Conservation (phyloP, 2,797 vertebrate genomes). For the Decapterus maruadsi region DNA sequence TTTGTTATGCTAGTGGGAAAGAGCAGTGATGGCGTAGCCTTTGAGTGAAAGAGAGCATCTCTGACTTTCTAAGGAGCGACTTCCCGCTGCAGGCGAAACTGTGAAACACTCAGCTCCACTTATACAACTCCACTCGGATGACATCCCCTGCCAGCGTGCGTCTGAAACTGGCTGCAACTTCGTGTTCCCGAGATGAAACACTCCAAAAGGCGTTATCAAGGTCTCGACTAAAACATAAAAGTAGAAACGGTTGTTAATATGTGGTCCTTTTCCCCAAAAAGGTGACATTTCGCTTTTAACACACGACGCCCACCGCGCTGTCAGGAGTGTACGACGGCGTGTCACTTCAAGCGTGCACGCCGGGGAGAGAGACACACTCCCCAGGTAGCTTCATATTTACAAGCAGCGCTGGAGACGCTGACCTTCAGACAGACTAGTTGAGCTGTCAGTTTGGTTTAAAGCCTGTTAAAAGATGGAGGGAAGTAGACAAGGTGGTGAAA, state of each 20-base stretch:
- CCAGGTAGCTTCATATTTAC: constrained; percentile 53
- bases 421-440: constrained; percentile 62
- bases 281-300: constrained; percentile 36
- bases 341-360: constrained; percentile 13
- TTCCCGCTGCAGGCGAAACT: constrained; percentile 9
- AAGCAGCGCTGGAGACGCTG: constrained; percentile 48
- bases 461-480: constrained; percentile 26
- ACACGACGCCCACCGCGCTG: background rate
- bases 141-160: constrained; percentile 1
- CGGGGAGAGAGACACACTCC: constrained; percentile 26
- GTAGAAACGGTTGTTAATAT: background rate
- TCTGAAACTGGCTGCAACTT: constrained; percentile 27
- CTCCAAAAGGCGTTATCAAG: constrained; percentile 27
- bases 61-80: constrained; percentile 6
- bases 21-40: background rate
- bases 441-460: constrained; percentile 62
- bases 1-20: constrained; percentile 3
- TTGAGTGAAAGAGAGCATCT: constrained; percentile 10
- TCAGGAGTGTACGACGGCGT: constrained; percentile 18
- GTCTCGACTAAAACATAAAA: constrained; percentile 23
- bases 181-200: constrained; percentile 8
- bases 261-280: constrained; percentile 53
- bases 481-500: constrained; percentile 48
- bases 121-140: constrained; percentile 2
- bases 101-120: background rate